A percentile compares a stretch with the other conserved stretches of the same genome.
Evolutionary conservation across 2,113 vertebrate species (phyloP).

Genomic region (Amblyornis subalaris): DNA sequence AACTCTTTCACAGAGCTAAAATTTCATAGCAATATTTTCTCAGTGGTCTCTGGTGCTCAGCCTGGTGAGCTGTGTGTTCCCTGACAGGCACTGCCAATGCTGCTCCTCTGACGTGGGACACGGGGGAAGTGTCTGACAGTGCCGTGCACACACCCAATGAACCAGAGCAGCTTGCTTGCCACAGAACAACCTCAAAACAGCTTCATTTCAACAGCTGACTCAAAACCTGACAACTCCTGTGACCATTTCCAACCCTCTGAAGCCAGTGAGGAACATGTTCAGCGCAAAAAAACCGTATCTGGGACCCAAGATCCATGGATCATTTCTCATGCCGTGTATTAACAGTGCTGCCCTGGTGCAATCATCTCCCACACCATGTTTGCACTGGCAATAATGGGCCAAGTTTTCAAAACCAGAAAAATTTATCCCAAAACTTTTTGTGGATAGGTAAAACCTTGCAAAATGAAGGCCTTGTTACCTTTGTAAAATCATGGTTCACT

Average conservation of each 20-base stretch:
- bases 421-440: accelerated
- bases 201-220: neutral
- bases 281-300: neutral
- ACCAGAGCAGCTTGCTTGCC: neutral
- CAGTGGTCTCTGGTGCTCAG: neutral
- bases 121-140: accelerated
- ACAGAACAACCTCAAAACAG: neutral
- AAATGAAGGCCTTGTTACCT: too few relatives aligned
- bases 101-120: accelerated
- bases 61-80: accelerated
- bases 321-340: neutral
- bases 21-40: neutral
- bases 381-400: accelerated
- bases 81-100: accelerated
- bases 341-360: neutral
- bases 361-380: neutral
- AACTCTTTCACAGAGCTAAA: neutral
- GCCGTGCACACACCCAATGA: accelerated
- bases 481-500: too few relatives aligned
- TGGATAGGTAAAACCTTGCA: too few relatives aligned
- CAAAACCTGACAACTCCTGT: neutral
- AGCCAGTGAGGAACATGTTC: neutral
- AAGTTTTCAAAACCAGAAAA: neutral
- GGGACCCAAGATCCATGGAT: neutral
- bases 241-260: neutral